These are phyloP conservation scores for Chroicocephalus ridibundus DNA, from an alignment of 2,113 vertebrate genomes.

Conservation along the genomic window DNA sequence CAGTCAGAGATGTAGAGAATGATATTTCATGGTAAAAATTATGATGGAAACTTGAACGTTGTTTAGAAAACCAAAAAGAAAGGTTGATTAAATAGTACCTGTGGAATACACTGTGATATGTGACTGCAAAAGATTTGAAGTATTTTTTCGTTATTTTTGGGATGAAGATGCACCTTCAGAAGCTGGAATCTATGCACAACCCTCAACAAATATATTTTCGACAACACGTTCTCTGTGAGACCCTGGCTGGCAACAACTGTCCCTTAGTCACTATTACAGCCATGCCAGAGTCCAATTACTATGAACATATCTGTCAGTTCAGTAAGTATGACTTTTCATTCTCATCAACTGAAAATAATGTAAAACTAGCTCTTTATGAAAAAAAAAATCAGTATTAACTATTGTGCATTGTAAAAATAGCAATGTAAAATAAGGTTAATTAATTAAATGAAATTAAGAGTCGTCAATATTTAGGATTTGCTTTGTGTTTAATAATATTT, in stretches of 20 bases:
- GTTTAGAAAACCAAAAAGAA: neutral
- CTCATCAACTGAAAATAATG: neutral
- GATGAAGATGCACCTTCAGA: conserved; percentile 92
- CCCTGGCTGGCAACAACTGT: conserved; percentile 90
- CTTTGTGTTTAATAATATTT: neutral
- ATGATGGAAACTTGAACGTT: neutral
- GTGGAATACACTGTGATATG: neutral
- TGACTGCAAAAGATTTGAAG: conserved; percentile 44
- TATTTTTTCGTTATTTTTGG: conserved; percentile 61
- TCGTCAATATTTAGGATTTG: neutral
- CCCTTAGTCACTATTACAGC: conserved; percentile 96
- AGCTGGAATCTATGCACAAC: conserved; percentile 87
- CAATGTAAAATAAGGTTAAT: neutral
- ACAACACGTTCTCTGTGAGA: conserved; percentile 89
- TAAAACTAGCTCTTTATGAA: neutral
- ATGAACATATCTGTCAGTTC: conserved; percentile 92
- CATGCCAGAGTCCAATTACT: conserved; percentile 91
- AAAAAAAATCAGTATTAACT: neutral
- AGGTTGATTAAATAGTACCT: neutral
- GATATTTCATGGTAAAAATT: neutral
- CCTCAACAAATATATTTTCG: conserved; percentile 92
- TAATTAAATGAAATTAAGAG: neutral
- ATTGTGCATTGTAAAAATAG: neutral
- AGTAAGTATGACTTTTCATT: conserved; percentile 80
- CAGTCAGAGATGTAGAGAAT: neutral